Evolutionary conservation across 2,797 vertebrate genomes (phyloP).

Genomic region (Pyrrhura leucotis): DNA sequence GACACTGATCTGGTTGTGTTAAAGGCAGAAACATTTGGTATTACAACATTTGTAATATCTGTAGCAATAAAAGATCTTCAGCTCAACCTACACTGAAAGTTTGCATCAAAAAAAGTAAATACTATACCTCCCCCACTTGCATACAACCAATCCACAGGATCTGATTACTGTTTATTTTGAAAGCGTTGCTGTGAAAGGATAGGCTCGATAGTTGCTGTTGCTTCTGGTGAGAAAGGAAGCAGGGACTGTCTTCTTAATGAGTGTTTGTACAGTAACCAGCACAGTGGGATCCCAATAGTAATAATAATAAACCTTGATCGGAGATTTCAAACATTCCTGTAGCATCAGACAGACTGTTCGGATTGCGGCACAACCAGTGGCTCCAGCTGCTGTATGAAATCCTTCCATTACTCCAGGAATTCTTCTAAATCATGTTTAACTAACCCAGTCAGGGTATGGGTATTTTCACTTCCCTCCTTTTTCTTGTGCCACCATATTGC

Average conservation of each 20-base stretch:
- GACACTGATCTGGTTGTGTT: background rate
- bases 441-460: background rate
- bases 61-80: background rate
- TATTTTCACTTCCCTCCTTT: background rate
- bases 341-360: background rate
- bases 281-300: background rate
- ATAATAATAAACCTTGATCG: conserved; percentile 28
- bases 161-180: background rate
- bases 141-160: background rate
- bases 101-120: background rate
- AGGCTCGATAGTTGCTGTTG: background rate
- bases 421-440: background rate
- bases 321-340: conserved; percentile 1
- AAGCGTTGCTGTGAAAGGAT: background rate
- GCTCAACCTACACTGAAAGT: background rate
- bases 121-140: background rate
- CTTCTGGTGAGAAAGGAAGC: background rate
- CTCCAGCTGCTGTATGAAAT: background rate
- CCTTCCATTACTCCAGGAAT: background rate
- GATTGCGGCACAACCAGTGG: background rate
- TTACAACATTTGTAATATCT: background rate
- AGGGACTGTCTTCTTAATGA: background rate
- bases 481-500: background rate
- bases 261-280: conserved; percentile 5
- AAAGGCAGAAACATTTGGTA: background rate